A percentile compares a stretch with the other conserved stretches of the same genome.
These are phyloP conservation scores for Chrysolina haemoptera DNA, from an alignment of 2,888 invertebrate genomes.

Conservation along the genomic window DNA sequence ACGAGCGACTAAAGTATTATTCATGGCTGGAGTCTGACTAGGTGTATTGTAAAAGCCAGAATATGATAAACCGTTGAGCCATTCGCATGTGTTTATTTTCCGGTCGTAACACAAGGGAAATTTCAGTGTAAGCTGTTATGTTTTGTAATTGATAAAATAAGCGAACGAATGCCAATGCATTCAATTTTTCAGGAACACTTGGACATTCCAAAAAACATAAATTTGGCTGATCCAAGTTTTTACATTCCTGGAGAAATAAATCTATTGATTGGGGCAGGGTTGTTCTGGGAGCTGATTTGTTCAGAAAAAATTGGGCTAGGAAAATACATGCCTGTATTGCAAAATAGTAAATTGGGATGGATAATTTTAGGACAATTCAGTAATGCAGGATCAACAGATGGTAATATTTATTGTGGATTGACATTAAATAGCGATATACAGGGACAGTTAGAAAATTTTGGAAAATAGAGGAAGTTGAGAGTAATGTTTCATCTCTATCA, in stretches of 20 bases:
- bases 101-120: too few relatives aligned
- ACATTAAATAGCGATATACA: background rate
- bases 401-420: background rate
- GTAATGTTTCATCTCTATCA: background rate
- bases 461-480: slow-evolving; percentile 12
- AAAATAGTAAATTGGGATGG: slow-evolving; percentile 1
- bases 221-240: slow-evolving; percentile 38
- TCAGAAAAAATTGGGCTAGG: slow-evolving; percentile 26
- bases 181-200: too few relatives aligned
- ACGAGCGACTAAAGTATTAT: too few relatives aligned
- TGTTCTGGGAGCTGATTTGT: slow-evolving; percentile 33
- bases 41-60: too few relatives aligned
- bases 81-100: too few relatives aligned
- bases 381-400: background rate
- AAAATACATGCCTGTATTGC: slow-evolving; percentile 5
- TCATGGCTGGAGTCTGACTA: too few relatives aligned
- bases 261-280: slow-evolving; percentile 33
- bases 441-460: slow-evolving; percentile 25
- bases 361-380: background rate
- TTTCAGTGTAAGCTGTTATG: background rate
- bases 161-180: background rate
- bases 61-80: too few relatives aligned
- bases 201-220: slow-evolving; percentile 20
- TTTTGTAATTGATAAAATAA: slow-evolving; percentile 30
- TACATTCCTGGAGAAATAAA: slow-evolving; percentile 30